Evolutionary conservation across 2,888 invertebrate genomes (phyloP), one percentile per base, ranked within the genome.

Genomic region (Loripinus fragilis): DNA sequence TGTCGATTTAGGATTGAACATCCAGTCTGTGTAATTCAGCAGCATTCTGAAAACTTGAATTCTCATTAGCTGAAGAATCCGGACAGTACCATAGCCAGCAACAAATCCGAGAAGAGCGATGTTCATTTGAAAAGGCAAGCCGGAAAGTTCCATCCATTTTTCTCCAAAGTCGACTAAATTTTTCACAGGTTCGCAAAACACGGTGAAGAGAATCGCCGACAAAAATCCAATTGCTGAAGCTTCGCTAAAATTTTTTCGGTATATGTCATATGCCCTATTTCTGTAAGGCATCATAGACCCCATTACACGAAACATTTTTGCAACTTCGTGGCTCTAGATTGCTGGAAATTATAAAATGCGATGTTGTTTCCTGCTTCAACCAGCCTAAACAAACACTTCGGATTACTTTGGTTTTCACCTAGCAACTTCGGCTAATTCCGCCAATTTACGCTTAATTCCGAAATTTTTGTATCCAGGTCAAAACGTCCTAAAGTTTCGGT

Each of bases 121-220:
- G 71, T 87, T 87, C 86, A 87, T 87, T 71, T 87, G 87, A 69
- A 85, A 87, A 2, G 87, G 87, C 25, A 87, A 76, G 5, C 86
- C 87, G 17, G 87, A 81, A 55, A 87, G 67, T 72, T 83, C 85
- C 85, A 87, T 85, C 87, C 87, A 87, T 87, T 87, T 87, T 78
- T 86, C 86, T 25, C 87, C 87, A 67, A 87, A 87, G 71, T 87
- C 87, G 20, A 87, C 87, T 33, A 81, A 78, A 66, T 76, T 86
- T 80, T 83, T 81, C 20, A 86, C 84, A 48, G 85, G 85, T 38
- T 86, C 85, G 17, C 82, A 81, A 73, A 87, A 87, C 15, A 87
- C 85, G 7, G 86, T 85, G 52, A 87, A 87, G 72, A 87, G 73
- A 73, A 87, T 85, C 3, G 87, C 87, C 3, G 86, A 86, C 30